Base-by-base conservation (phyloP, 2,113 vertebrate species). In the Onychostoma macrolepis region DNA sequence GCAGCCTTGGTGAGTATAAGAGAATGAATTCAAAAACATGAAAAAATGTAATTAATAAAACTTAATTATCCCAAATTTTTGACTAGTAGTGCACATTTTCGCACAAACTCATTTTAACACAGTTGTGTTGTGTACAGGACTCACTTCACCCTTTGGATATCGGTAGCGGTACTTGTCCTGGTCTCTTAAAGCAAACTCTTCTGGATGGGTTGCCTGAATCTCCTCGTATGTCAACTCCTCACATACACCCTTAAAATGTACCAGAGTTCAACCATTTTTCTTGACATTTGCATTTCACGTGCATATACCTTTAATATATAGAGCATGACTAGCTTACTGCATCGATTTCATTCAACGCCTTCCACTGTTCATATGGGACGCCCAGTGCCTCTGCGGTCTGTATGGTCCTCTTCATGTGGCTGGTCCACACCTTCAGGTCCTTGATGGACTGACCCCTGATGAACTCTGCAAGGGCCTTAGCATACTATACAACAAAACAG, bases 121-220 rank as follows among this genome's bases (percentile, higher is more conserved):
- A n/a, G 8, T 58, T 26, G 3, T 17, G 41, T 26, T 17, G n/a
- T 76, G n/a, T 45, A 17, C 3, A 67, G 50, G 13, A 67, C 89
- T 92, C 89, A 98, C 97, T 95, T 98, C 97, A 3, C 97, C 97
- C 85, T 97, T 98, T 21, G 96, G 97, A 90, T 98, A 98, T 58
- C 97, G 95, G 71, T 98, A 98, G 0, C 96, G 97, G n/a, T 97
- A 98, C 87, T 98, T 98, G 91, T 98, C 97, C 91, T 98, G 97
- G 61, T 98, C 97, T 10, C 97, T 93, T 28, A 98, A 90, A 0
- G 97, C 97, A 79, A 98, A 96, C 89, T 98, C 97, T 30, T 96
- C 95, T 7, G 97, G 96, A 74, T 92, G 95, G 1, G 92, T 92
- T 84, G 93, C 93, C 81, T 98, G 97, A 89, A 98, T 98, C 92